phyloP scores from a whole-genome alignment of 2,113 vertebrate species.

The Sula dactylatra region DNA sequence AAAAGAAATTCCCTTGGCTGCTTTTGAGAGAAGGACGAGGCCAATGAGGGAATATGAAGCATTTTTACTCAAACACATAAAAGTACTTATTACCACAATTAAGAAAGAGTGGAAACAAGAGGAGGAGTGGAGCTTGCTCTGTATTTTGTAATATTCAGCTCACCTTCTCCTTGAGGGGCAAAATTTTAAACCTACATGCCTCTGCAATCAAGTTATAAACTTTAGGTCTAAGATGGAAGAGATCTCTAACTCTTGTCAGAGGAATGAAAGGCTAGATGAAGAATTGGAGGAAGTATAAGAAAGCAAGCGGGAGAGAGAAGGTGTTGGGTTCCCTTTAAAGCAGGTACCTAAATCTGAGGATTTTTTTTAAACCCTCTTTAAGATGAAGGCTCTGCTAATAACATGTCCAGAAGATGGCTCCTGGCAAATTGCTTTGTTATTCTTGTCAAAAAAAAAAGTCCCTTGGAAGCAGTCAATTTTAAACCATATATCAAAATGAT shows the following conservation, averaged over 20 bases:
- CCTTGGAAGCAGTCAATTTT: conserved; percentile 94
- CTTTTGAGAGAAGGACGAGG: not conserved
- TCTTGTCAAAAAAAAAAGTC: conserved; percentile 91
- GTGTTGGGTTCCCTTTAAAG: conserved; percentile 73
- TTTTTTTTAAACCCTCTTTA: conserved; percentile 75
- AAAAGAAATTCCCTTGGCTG: not conserved
- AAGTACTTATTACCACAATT: not conserved
- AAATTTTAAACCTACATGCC: conserved; percentile 69
- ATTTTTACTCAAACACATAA: not conserved
- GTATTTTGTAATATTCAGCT: not conserved
- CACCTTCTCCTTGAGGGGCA: not conserved
- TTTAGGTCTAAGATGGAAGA: conserved; percentile 71
- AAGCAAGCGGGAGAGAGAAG: not conserved
- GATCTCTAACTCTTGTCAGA: conserved; percentile 72
- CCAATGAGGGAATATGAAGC: not conserved
- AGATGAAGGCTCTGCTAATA: conserved; percentile 88
- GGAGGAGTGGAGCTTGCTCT: not conserved
- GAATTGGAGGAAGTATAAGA: conserved; percentile 65
- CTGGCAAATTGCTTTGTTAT: conserved; percentile 99
- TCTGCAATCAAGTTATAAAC: conserved; percentile 68
- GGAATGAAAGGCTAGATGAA: conserved; percentile 70
- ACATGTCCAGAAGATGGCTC: conserved; percentile 92
- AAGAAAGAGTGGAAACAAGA: fast-evolving
- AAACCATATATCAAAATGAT: conserved; percentile 99
- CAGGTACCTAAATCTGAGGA: conserved; percentile 72